Evolutionary conservation across 1,140 invertebrate genomes (phyloP).

Genomic region (Bombus superbus): DNA sequence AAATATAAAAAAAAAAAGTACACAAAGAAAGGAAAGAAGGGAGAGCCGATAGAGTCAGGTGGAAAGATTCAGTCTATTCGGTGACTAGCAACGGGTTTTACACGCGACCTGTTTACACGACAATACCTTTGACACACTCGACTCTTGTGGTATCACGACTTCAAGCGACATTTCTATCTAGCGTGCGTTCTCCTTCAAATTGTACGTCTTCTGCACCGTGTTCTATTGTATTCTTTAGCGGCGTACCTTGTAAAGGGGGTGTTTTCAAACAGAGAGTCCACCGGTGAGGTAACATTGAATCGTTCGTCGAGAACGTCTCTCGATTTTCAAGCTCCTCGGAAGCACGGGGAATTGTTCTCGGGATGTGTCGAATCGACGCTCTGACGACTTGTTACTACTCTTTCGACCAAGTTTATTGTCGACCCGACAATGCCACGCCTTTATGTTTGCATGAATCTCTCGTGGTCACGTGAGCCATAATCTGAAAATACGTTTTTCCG

Average conservation of each 20-base stretch:
- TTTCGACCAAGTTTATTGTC: conserved; percentile 4
- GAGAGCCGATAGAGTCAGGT: conserved; percentile 36
- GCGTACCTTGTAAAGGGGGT: conserved; percentile 28
- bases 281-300: background rate
- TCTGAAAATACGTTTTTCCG: background rate
- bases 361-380: background rate
- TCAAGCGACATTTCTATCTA: conserved; percentile 53
- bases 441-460: background rate
- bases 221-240: conserved; percentile 41
- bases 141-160: conserved; percentile 27
- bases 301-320: conserved; percentile 23
- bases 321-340: conserved; percentile 19
- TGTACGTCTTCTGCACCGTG: conserved; percentile 31
- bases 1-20: background rate
- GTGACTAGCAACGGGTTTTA: conserved; percentile 66
- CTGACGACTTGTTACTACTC: background rate
- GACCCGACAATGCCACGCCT: too few species aligned
- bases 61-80: conserved; percentile 49
- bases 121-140: conserved; percentile 63
- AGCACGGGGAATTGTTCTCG: conserved; percentile 33
- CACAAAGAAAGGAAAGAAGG: background rate
- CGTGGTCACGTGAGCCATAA: background rate
- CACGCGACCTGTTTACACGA: conserved; percentile 65
- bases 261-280: conserved; percentile 38
- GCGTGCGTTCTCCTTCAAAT: conserved; percentile 26